phyloP scores from a whole-genome alignment of 2,888 invertebrate genomes.

The Pyrrhia umbra region DNA sequence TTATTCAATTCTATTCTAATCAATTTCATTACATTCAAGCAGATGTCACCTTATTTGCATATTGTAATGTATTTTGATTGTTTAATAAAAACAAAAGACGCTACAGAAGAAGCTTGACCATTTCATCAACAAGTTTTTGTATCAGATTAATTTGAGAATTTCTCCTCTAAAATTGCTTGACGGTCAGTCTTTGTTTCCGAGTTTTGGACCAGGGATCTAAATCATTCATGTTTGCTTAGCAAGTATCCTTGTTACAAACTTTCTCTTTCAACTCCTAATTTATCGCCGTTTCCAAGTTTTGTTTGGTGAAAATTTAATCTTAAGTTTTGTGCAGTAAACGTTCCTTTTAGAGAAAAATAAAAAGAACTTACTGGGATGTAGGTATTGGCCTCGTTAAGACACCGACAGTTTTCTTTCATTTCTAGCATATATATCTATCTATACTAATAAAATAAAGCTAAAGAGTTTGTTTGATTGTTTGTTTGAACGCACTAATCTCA shows the following conservation, averaged over 20 bases:
- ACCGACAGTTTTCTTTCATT: too few species aligned
- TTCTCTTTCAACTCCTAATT: slow-evolving; percentile 42
- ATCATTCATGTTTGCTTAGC: slow-evolving; percentile 57
- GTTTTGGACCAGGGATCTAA: slow-evolving; percentile 40
- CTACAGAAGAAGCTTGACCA: neutral
- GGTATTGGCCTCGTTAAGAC: too few species aligned
- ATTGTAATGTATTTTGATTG: neutral
- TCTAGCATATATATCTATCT: too few species aligned
- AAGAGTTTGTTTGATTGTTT: too few species aligned
- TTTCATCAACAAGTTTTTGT: slow-evolving; percentile 37
- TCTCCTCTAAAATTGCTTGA: slow-evolving; percentile 17
- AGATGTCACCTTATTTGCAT: neutral
- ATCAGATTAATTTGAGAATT: slow-evolving; percentile 32
- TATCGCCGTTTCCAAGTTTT: slow-evolving; percentile 44
- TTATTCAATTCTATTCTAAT: too few species aligned
- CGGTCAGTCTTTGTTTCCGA: slow-evolving; percentile 39
- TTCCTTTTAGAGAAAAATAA: neutral
- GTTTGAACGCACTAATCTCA: too few species aligned
- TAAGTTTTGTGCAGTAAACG: slow-evolving; percentile 12
- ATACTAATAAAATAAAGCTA: too few species aligned
- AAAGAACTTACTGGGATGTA: neutral
- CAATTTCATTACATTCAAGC: neutral
- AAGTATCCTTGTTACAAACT: slow-evolving; percentile 48
- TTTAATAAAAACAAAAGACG: neutral
- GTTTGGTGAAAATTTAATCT: slow-evolving; percentile 37